Evolutionary conservation across 35 echinoderm and acorn worm species (phyloP).

Genomic region (Ptychodera flava): DNA sequence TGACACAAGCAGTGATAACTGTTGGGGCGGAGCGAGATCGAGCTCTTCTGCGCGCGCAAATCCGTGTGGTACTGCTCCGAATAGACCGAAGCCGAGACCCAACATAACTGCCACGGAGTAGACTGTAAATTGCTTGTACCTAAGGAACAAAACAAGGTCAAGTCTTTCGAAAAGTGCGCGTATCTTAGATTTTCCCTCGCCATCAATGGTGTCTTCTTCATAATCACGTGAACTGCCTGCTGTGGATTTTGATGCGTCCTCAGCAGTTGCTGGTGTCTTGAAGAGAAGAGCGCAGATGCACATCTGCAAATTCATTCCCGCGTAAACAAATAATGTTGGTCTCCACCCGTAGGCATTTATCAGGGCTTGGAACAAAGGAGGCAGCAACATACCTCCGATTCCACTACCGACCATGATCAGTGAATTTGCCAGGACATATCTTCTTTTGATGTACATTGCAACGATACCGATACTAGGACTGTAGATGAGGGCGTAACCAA

Average conservation of each 20-base stretch:
- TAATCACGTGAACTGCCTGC: too few species aligned
- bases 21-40: too few species aligned
- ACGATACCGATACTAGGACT: background rate
- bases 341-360: background rate
- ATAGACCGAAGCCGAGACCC: too few species aligned
- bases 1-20: too few species aligned
- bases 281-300: background rate
- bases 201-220: too few species aligned
- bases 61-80: too few species aligned
- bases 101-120: too few species aligned
- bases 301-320: background rate
- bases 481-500: background rate
- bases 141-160: too few species aligned
- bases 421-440: background rate
- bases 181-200: too few species aligned
- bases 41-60: too few species aligned
- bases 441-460: background rate
- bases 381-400: background rate
- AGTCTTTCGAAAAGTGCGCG: too few species aligned
- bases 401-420: background rate
- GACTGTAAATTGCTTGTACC: too few species aligned
- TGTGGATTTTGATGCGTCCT: background rate
- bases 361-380: background rate
- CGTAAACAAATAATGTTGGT: background rate
- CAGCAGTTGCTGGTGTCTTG: background rate